A percentile compares a stretch with the other conserved stretches of the same genome.
These are phyloP conservation scores for Ctenopoma kingsleyae DNA, from an alignment of 2,797 vertebrate species.

Conservation along the genomic window DNA sequence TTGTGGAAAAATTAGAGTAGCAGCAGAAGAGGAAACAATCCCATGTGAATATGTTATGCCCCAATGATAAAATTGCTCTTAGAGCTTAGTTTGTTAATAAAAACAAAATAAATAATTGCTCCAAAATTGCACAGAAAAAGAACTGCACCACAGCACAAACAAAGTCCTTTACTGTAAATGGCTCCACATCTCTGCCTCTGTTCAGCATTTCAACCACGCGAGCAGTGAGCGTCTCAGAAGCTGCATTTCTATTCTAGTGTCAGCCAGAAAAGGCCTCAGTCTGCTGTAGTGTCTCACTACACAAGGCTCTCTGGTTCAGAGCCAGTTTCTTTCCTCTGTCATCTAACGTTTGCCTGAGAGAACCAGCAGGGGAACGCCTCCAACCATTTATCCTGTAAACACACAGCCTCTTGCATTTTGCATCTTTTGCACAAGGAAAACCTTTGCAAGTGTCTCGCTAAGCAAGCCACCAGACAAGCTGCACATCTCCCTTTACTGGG, in stretches of 20 bases:
- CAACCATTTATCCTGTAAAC: conserved; percentile 85
- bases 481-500: conserved; percentile 73
- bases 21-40: conserved; percentile 10
- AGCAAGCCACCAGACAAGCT: conserved; percentile 72
- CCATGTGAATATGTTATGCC: conserved; percentile 22
- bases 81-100: conserved; percentile 44
- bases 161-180: conserved; percentile 59
- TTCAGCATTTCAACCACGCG: conserved; percentile 70
- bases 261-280: conserved; percentile 74
- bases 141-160: conserved; percentile 47
- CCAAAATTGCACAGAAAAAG: conserved; percentile 61
- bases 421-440: conserved; percentile 55
- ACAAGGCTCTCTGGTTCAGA: conserved; percentile 69
- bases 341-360: conserved; percentile 79
- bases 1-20: conserved; percentile 4
- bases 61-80: conserved; percentile 26
- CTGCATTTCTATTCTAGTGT: conserved; percentile 77
- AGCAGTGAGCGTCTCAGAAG: conserved; percentile 70
- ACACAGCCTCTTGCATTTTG: conserved; percentile 71
- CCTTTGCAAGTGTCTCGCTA: conserved; percentile 76
- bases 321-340: conserved; percentile 70
- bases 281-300: conserved; percentile 65
- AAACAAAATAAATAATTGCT: conserved; percentile 64
- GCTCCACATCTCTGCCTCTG: conserved; percentile 63
- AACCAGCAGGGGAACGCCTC: conserved; percentile 82